Evolutionary conservation across 2,113 vertebrate genomes (phyloP), one percentile per base, ranked within the genome.

Genomic region (Vidua chalybeata): DNA sequence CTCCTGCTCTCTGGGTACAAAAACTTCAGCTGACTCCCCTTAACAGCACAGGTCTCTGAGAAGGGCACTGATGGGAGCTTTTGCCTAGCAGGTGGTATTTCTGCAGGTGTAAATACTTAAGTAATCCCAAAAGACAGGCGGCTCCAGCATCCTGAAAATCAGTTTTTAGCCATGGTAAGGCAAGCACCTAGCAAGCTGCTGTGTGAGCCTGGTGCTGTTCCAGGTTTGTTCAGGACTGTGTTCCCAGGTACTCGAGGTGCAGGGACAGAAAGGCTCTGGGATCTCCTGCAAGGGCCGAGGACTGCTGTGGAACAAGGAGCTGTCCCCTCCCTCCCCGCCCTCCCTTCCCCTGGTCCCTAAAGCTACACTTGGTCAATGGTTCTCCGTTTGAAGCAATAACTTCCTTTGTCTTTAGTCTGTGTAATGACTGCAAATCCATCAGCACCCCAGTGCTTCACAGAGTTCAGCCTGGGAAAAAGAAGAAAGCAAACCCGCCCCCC

Each of bases 341-440:
- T 45, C 39, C 9, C 59, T 79, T 49, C 74, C 11, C 15, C n/a
- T 93, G 97, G 94, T 94, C 96, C 97, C 94, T 90, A 67, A 84
- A 75, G 90, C 87, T 71, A 39, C 11, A 6, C 45, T 93, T 91
- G 93, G 89, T 88, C 89, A 82, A 71, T 16, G 56, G 39, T 39
- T 84, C 67, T 39, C 72, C 67, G 3, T 4, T 7, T 30, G 75
- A 71, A 83, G 75, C 52, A 31, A 0, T 46, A 63, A 45, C 30
- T 74, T 62, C 10, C n/a, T 37, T 46, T 37, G 39, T 28, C 24
- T 37, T 72, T 3, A 63, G 61, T 23, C 58, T 20, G 11, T 13
- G 41, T 58, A 87, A 87, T 6, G 12, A 72, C 78, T 78, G 75
- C 69, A 73, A 52, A 81, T 55, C 82, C 86, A 81, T 73, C 63